Evolutionary conservation across 2,888 invertebrate species (phyloP).

Genomic region (Suillia variegata): DNA sequence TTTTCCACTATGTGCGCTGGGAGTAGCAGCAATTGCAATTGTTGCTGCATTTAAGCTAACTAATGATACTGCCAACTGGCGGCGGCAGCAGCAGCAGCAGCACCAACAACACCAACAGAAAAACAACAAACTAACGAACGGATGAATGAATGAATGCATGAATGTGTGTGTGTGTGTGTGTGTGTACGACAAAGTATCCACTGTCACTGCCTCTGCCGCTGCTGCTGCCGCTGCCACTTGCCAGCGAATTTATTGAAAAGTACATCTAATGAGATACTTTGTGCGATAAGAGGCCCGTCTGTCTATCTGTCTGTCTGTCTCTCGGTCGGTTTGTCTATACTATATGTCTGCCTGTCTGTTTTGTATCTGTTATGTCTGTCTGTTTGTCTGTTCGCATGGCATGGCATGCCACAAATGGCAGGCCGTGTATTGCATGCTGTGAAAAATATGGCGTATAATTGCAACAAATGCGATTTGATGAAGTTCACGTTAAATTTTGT

Average conservation of each 20-base stretch:
- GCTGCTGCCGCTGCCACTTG: slow-evolving; percentile 40
- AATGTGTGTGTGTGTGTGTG: too few relatives aligned
- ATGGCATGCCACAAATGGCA: background rate
- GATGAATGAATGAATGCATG: slow-evolving; percentile 46
- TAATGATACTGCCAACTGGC: slow-evolving; percentile 45
- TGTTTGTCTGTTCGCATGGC: too few relatives aligned
- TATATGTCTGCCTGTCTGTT: too few relatives aligned
- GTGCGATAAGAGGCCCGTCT: background rate
- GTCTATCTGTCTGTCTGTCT: background rate
- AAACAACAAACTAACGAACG: slow-evolving; percentile 41
- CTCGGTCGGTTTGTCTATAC: too few relatives aligned
- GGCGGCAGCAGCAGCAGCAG: too few relatives aligned
- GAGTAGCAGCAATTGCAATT: slow-evolving; percentile 4
- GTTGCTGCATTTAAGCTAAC: slow-evolving; percentile 29
- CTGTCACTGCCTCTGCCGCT: too few relatives aligned
- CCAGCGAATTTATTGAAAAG: slow-evolving; percentile 39
- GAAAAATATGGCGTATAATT: slow-evolving; percentile 17
- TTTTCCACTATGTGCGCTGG: slow-evolving; percentile 13
- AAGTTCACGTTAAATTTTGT: background rate
- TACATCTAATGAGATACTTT: slow-evolving; percentile 39
- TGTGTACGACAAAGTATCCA: too few relatives aligned
- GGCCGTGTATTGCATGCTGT: slow-evolving; percentile 1
- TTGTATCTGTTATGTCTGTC: too few relatives aligned
- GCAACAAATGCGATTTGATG: slow-evolving; percentile 24
- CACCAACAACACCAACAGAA: too few relatives aligned